Base-by-base conservation (phyloP, 2,888 invertebrate genomes). In the Tipula confusa region DNA sequence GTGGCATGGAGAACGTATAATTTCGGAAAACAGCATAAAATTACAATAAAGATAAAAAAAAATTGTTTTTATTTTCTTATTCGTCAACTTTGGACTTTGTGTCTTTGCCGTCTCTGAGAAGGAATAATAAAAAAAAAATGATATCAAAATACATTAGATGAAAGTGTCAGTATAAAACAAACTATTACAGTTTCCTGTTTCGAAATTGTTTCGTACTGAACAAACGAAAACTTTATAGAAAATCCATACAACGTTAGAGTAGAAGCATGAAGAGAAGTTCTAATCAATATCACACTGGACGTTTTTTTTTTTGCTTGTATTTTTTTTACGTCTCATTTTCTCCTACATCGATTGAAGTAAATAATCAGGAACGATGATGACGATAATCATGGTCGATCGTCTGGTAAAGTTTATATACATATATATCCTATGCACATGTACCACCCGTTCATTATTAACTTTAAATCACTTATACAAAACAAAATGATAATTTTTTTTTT, bases 1-100 rank as follows among this genome's bases (percentile, higher is more conserved):
- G 24, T n/a, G n/a, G n/a, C 64, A 9, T 24, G 64, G 24, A 64
- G 9, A 64, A 11, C n/a, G n/a, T n/a, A n/a, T 9, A 24, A 24
- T 64, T 64, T 64, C 64, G 64, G 9, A 64, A 64, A 18, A 11
- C 24, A 24, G 64, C 24, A 48, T 64, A 13, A 64, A 64, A 64
- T 64, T 64, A 64, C 64, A 64, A 24, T 15, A 43, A 43, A 43
- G 43, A 38, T 24, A 64, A 15, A 43, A 43, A 64, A n/a, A 64
- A 64, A 2, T 64, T 48, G 18, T 64, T 7, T 64, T 64, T 64
- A 64, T 64, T 64, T 64, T 64, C 64, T 64, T 64, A 64, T 64
- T 64, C 64, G 64, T 64, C 64, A 64, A 64, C 64, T 64, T 64
- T 64, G 64, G 64, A 64, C 64, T 64, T 64, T 64, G 24, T 64